Evolutionary conservation across 2,113 vertebrate species (phyloP), one percentile per base, ranked within the genome.

Genomic region (Apistogramma diplotaenia): DNA sequence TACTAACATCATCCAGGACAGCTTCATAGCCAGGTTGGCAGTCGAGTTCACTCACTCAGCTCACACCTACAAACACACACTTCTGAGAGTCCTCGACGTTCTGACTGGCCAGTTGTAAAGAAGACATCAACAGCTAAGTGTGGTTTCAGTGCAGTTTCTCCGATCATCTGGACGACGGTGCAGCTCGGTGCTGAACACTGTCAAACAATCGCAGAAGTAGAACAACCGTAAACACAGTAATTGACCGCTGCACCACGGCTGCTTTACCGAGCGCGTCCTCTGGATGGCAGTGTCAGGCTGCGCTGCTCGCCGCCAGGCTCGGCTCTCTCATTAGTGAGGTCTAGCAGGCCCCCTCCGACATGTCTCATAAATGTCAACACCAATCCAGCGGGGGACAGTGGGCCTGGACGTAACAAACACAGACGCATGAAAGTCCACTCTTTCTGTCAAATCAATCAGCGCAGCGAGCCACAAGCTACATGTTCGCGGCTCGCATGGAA

Each of bases 361-460:
- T 94, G 96, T 96, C 97, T 96, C 96, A 98, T 97, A 97, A 97
- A 98, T 97, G 97, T 98, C 97, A 97, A 97, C 96, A 96, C 96
- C 96, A 95, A 96, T 98, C 96, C 96, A 97, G 96, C 96, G 95
- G 96, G 97, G 96, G 97, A 97, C 96, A 95, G 96, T 96, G 96
- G 94, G 96, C 95, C 96, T 96, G 96, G 95, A 97, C 97, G 96
- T 97, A 96, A 97, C 97, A 97, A 97, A 98, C 96, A 96, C 96
- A 96, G 96, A 97, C 94, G 95, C 96, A 94, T 96, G 90, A 96
- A 97, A 97, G 97, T 97, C 96, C 97, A 96, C 96, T 96, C 95
- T 96, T 95, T 96, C 91, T 96, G 95, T 96, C 96, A 97, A 97
- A 98, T 97, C 97, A 97, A 96, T 98, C 97, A 97, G 93, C 85